Percentiles rank a stretch among this genome's conserved stretches.
Evolutionary conservation across 2,113 vertebrate species (phyloP).

Genomic region (Phylloscopus trochilus): DNA sequence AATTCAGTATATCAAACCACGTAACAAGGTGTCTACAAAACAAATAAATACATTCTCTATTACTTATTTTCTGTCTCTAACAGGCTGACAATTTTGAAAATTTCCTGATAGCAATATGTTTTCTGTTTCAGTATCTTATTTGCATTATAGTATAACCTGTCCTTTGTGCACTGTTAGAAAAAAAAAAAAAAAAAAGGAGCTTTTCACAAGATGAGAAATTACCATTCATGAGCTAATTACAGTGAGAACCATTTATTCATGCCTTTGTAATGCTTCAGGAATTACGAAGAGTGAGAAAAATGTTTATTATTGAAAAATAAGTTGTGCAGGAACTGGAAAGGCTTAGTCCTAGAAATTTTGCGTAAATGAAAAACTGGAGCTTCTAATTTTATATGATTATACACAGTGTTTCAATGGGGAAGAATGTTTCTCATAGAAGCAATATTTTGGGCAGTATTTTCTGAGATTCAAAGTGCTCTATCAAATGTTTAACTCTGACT

Average conservation of each 20-base stretch:
- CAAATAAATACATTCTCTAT: neutral
- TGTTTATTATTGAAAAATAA: neutral
- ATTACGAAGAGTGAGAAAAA: neutral
- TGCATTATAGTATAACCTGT: neutral
- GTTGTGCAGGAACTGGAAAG: neutral
- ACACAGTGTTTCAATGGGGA: neutral
- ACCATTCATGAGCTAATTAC: neutral
- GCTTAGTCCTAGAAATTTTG: neutral
- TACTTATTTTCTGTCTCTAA: neutral
- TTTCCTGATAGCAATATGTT: neutral
- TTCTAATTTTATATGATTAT: neutral
- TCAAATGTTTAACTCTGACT: neutral
- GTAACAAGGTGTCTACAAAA: neutral
- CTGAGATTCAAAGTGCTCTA: neutral
- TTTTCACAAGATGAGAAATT: neutral
- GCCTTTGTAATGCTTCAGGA: neutral
- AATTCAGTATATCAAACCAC: neutral
- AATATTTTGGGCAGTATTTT: neutral
- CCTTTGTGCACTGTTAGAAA: neutral
- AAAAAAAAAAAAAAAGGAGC: neutral
- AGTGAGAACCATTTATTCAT: neutral
- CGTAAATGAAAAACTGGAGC: neutral
- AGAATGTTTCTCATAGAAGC: neutral
- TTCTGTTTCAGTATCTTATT: neutral
- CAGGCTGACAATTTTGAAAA: neutral